Conservation (phyloP, 2,113 vertebrate species). For the Etheostoma spectabile region DNA sequence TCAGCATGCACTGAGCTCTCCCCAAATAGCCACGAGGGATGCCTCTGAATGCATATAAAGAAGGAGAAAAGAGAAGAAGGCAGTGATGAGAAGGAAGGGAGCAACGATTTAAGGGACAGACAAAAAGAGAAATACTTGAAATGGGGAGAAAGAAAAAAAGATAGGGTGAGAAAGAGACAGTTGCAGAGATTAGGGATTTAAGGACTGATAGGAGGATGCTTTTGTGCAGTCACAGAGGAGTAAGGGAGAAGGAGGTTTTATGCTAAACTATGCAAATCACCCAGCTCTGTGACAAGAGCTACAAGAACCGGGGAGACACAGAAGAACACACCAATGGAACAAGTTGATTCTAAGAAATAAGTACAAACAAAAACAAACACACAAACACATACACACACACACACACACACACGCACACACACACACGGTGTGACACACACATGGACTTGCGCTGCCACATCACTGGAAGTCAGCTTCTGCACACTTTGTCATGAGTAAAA, state of each 20-base stretch:
- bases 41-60: slow-evolving; percentile 69
- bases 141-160: slow-evolving; percentile 13
- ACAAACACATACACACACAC: slow-evolving; percentile 1
- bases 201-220: slow-evolving; percentile 80
- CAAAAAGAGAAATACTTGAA: slow-evolving; percentile 41
- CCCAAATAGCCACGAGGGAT: slow-evolving; percentile 68
- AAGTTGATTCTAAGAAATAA: slow-evolving; percentile 60
- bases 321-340: slow-evolving; percentile 52
- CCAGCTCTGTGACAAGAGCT: slow-evolving; percentile 78
- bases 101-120: slow-evolving; percentile 52
- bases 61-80: slow-evolving; percentile 22
- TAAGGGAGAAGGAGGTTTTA: slow-evolving; percentile 79
- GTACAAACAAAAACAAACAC: slow-evolving; percentile 11
- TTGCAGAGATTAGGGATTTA: slow-evolving; percentile 83
- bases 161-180: slow-evolving; percentile 60
- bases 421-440: background rate
- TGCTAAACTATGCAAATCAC: slow-evolving; percentile 86
- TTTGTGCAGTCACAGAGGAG: slow-evolving; percentile 81
- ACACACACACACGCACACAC: slow-evolving; percentile 2
- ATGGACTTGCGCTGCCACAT: background rate
- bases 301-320: slow-evolving; percentile 71
- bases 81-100: slow-evolving; percentile 44
- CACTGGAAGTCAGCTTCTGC: slow-evolving; percentile 23
- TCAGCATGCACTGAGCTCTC: slow-evolving; percentile 71
- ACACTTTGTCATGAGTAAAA: slow-evolving; percentile 32